These are phyloP conservation scores for Cancer borealis DNA, from an alignment of 2,888 invertebrate genomes.

Conservation along the genomic window DNA sequence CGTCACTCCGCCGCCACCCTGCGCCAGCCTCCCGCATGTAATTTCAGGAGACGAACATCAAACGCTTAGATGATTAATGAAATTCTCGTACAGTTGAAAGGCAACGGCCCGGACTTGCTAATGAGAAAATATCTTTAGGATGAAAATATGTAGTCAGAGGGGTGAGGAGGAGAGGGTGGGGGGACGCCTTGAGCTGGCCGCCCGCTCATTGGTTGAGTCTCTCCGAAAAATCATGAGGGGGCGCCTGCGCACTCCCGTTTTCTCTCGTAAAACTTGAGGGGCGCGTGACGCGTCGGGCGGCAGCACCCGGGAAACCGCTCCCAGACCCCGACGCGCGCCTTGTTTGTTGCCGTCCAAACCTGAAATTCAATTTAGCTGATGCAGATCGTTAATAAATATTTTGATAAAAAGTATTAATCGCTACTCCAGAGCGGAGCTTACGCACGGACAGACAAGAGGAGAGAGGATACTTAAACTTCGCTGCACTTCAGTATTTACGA, in stretches of 20 bases:
- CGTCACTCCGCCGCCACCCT: constrained; percentile 26
- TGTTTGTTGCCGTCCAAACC: constrained; percentile 59
- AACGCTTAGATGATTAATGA: constrained; percentile 74
- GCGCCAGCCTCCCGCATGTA: constrained; percentile 56
- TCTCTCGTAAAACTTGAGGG: constrained; percentile 73
- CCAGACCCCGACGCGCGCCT: constrained; percentile 18
- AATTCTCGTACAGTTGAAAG: constrained; percentile 74
- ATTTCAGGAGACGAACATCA: constrained; percentile 72
- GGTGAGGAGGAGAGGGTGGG: constrained; percentile 50
- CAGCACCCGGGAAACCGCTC: constrained; percentile 60
- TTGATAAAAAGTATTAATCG: constrained; percentile 45
- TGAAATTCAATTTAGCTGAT: constrained; percentile 49
- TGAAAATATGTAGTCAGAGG: constrained; percentile 73
- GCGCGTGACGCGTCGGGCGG: constrained; percentile 64
- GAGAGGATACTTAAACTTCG: constrained; percentile 16
- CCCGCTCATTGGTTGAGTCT: constrained; percentile 64
- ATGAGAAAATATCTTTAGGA: constrained; percentile 75
- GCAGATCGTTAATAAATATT: constrained; percentile 51
- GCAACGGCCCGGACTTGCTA: constrained; percentile 73
- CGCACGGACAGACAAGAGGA: constrained; percentile 7
- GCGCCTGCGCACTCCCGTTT: constrained; percentile 67
- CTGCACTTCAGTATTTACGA: constrained; percentile 57
- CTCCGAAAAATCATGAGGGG: constrained; percentile 61
- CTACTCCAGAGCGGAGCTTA: constrained; percentile 40
- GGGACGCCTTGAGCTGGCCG: constrained; percentile 63